These are phyloP conservation scores for Pelecanus crispus DNA, from an alignment of 2,113 vertebrate genomes.

Conservation along the genomic window DNA sequence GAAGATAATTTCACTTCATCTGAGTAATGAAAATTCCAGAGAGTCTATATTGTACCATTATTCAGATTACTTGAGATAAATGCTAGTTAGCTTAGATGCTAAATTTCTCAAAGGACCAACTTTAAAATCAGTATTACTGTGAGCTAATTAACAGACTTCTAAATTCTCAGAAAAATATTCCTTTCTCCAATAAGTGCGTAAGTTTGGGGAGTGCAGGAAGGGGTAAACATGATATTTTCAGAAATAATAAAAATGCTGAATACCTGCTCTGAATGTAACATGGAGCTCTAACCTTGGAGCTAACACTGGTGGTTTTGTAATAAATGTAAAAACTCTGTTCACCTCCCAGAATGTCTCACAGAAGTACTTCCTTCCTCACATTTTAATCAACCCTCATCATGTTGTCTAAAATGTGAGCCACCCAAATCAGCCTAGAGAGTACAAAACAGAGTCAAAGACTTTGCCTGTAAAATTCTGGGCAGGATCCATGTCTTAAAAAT, in stretches of 20 bases:
- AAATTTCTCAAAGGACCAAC: conserved; percentile 44
- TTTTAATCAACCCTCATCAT: neutral
- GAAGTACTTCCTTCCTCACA: neutral
- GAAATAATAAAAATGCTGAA: neutral
- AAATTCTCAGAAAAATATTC: neutral
- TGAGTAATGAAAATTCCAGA: conserved; percentile 40
- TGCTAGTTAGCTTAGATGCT: neutral
- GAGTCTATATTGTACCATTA: conserved; percentile 26
- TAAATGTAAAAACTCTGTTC: neutral
- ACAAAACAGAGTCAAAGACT: neutral
- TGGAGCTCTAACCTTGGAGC: neutral
- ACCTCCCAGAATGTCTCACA: neutral
- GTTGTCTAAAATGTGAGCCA: neutral
- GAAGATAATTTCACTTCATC: conserved; percentile 39
- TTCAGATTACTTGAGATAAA: conserved; percentile 49
- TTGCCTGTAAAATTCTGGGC: neutral
- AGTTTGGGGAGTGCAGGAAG: neutral
- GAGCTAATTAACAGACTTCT: conserved; percentile 26
- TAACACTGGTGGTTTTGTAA: neutral
- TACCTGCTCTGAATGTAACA: neutral
- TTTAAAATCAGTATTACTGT: conserved; percentile 39
- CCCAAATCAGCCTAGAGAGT: neutral
- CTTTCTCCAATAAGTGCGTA: neutral
- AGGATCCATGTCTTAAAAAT: neutral
- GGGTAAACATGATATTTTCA: neutral